Base-by-base conservation (phyloP, 1,140 invertebrate species). In the Cardiocondyla obscurior region DNA sequence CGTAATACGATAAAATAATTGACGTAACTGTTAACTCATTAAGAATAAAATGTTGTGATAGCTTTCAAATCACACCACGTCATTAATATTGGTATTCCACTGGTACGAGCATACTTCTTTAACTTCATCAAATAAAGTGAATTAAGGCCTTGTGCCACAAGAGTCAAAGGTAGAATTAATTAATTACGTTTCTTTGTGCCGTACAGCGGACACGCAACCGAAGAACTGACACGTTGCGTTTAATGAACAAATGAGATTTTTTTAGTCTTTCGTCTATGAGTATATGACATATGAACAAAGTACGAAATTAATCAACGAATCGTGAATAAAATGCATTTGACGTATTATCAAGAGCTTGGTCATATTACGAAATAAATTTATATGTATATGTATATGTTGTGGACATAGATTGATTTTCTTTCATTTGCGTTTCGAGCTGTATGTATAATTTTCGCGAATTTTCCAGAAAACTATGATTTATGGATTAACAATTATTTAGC, bases 111-210 rank as follows among this genome's bases (percentile, higher is more conserved):
- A 25, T 25, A 30, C 36, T 79, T 79, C 33, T 51, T 53, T 51
- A 30, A 53, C 53, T 64, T 36, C 39, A 22, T 69, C 46, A 67
- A 53, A 51, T 12, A 53, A 53, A 69, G n/a, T 67, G n/a, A 69
- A 33, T 64, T 22, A 46, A 76, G 19, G 14, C 3, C 12, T 14
- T 39, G 10, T 30, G n/a, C 7, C 22, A 14, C 51, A 42, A 28
- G 2, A 10, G 39, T 28, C 39, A 65, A 39, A 67, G 30, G 16
- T 30, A 30, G 62, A 53, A 69, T 67, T 67, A 77, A 77, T 77
- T 67, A 77, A 77, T 77, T 67, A 77, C 19, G 28, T 55, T 55
- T 79, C 62, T 79, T 42, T 79, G 22, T 55, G 16, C 0, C 25
- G n/a, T 58, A 44, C 12, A 12, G 30, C 33, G 22, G 33, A 69